These are phyloP conservation scores for Therioaphis trifolii DNA, from an alignment of 2,888 invertebrate species.

Conservation along the genomic window DNA sequence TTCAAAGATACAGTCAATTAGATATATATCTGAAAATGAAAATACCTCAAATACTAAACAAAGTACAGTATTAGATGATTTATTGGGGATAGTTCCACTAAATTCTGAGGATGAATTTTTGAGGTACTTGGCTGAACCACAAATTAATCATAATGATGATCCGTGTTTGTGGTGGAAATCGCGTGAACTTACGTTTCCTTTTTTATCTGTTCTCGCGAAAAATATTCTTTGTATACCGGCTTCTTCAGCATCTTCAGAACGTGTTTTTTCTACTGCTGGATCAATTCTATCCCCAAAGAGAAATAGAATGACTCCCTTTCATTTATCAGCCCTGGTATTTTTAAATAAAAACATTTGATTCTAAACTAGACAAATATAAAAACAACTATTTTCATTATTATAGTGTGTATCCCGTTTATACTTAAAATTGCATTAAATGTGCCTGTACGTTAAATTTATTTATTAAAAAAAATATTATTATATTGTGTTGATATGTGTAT, in stretches of 20 bases:
- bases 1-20: slow-evolving; percentile 7
- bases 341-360: background rate
- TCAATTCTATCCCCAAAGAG: slow-evolving; percentile 3
- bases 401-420: background rate
- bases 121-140: slow-evolving; percentile 6
- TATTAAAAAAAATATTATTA: too few relatives aligned
- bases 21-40: background rate
- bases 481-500: too few relatives aligned
- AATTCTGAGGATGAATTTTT: slow-evolving; percentile 18
- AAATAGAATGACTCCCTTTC: slow-evolving; percentile 24
- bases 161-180: slow-evolving; percentile 34
- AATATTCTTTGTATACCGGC: slow-evolving; percentile 30
- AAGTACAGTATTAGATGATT: slow-evolving; percentile 7
- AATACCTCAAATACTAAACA: slow-evolving; percentile 14
- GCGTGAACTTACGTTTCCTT: slow-evolving; percentile 6
- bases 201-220: slow-evolving; percentile 10
- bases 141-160: slow-evolving; percentile 15
- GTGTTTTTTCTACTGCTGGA: slow-evolving; percentile 31
- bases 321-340: slow-evolving; percentile 29
- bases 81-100: background rate
- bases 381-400: background rate
- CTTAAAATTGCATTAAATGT: background rate
- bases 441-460: too few relatives aligned
- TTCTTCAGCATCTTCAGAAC: slow-evolving; percentile 27
- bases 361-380: background rate